Percentiles rank a stretch among this genome's conserved stretches.
phyloP scores from a whole-genome alignment of 2,888 invertebrate genomes.

The Microctonus aethiopoides region DNA sequence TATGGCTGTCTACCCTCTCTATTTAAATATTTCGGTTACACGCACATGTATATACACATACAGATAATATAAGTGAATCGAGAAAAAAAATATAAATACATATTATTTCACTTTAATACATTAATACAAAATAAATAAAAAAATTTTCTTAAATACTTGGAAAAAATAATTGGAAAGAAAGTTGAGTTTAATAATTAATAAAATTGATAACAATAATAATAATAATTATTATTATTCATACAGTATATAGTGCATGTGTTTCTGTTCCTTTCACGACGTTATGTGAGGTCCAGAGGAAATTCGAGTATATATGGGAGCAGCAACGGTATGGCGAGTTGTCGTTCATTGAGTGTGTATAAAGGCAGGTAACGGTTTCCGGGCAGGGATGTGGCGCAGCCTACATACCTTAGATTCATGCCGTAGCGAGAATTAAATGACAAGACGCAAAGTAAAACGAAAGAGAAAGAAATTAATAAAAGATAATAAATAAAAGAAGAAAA shows the following conservation, averaged over 20 bases:
- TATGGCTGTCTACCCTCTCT: neutral
- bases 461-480: too few species aligned
- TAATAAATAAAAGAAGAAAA: too few species aligned
- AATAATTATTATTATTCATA: too few species aligned
- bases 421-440: conserved; percentile 37
- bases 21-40: too few species aligned
- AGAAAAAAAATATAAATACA: too few species aligned
- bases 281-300: conserved; percentile 48
- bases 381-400: conserved; percentile 67
- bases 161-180: too few species aligned
- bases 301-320: conserved; percentile 60
- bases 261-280: neutral
- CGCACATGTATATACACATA: too few species aligned
- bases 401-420: conserved; percentile 58
- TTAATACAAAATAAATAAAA: too few species aligned
- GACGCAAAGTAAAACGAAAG: conserved; percentile 39
- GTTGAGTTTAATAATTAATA: too few species aligned
- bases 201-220: too few species aligned
- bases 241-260: neutral
- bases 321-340: conserved; percentile 59
- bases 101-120: too few species aligned
- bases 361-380: conserved; percentile 65
- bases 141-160: too few species aligned
- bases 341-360: conserved; percentile 59
- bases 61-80: neutral